phyloP scores from a whole-genome alignment of 2,113 vertebrate genomes.

The Cathartes aura region DNA sequence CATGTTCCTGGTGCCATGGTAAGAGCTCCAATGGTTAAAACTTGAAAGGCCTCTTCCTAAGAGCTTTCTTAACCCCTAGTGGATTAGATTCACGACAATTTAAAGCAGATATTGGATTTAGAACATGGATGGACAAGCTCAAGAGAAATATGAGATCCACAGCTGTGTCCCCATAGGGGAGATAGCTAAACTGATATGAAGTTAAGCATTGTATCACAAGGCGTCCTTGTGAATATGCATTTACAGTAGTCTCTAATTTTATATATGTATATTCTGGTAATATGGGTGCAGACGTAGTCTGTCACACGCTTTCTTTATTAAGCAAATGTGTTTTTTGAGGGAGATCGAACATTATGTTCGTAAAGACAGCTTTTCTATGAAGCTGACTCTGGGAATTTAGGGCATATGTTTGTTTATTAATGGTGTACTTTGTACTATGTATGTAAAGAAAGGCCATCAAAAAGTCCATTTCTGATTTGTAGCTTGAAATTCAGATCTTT shows the following conservation, averaged over 20 bases:
- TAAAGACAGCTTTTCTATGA: neutral
- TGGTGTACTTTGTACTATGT: neutral
- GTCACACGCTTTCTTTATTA: neutral
- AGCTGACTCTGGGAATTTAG: neutral
- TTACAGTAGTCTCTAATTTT: neutral
- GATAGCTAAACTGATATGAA: neutral
- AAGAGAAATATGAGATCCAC: neutral
- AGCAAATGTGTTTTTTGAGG: neutral
- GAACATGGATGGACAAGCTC: neutral
- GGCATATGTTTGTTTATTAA: conserved; percentile 40
- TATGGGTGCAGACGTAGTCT: neutral
- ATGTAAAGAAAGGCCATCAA: conserved; percentile 32
- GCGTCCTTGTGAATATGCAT: neutral
- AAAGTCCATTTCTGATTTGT: conserved; percentile 48
- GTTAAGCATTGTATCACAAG: neutral
- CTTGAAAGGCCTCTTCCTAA: neutral
- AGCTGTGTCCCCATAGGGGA: neutral
- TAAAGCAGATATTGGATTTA: neutral
- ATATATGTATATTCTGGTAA: neutral
- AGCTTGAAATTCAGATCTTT: conserved; percentile 54
- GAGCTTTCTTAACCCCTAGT: neutral
- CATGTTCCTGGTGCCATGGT: neutral
- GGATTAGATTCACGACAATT: neutral
- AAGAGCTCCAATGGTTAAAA: neutral
- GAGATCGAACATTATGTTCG: neutral